Conservation (phyloP, 2,888 invertebrate species). For the Drosophila rubida region DNA sequence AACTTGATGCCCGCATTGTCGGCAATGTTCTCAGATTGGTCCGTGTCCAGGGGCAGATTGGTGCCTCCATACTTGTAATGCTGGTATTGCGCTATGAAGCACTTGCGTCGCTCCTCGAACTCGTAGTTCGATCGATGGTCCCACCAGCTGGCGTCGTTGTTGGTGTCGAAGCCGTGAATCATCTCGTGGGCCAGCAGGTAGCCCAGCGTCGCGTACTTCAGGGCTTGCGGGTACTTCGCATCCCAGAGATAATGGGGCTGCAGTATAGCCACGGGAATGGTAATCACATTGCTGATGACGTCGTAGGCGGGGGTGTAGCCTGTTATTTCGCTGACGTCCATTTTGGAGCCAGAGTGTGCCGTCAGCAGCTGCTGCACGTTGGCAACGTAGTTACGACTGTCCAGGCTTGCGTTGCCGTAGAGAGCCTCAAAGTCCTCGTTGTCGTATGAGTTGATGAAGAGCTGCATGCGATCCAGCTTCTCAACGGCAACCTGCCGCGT, state of each 20-base stretch:
- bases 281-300: conserved; percentile 71
- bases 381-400: conserved; percentile 63
- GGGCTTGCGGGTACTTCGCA: conserved; percentile 74
- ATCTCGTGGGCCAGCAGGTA: conserved; percentile 82
- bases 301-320: conserved; percentile 76
- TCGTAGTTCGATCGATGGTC: conserved; percentile 70
- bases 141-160: conserved; percentile 76
- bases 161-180: conserved; percentile 82
- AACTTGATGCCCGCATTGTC: conserved; percentile 82
- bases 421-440: conserved; percentile 63
- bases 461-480: conserved; percentile 72
- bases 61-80: conserved; percentile 65
- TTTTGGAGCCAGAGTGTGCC: conserved; percentile 30
- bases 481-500: conserved; percentile 71
- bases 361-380: conserved; percentile 71
- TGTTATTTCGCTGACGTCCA: conserved; percentile 46
- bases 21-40: conserved; percentile 82
- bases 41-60: conserved; percentile 54
- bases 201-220: conserved; percentile 80
- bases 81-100: conserved; percentile 82
- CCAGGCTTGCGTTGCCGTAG: conserved; percentile 57
- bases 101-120: conserved; percentile 76
- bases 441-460: conserved; percentile 77
- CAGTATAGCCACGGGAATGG: conserved; percentile 79
- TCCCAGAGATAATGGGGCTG: conserved; percentile 81